phyloP scores from a whole-genome alignment of 2,113 vertebrate species.

The Saccopteryx bilineata region DNA sequence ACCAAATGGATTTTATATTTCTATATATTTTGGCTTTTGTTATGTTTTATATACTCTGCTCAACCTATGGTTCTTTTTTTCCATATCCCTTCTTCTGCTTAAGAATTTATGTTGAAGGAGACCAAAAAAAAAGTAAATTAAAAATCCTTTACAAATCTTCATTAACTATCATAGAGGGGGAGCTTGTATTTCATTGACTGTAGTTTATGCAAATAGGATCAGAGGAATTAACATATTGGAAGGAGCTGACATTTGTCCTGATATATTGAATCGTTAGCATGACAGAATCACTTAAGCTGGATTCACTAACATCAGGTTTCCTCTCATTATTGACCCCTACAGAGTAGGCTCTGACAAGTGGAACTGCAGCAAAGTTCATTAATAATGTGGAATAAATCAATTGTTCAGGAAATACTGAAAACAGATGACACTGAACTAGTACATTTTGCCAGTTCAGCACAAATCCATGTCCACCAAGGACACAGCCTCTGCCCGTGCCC shows the following conservation, averaged over 20 bases:
- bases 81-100: slow-evolving; percentile 17
- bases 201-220: slow-evolving; percentile 94
- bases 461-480: slow-evolving; percentile 88
- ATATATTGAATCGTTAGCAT: slow-evolving; percentile 96
- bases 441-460: slow-evolving; percentile 90
- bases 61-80: slow-evolving; percentile 7
- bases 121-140: slow-evolving; percentile 70
- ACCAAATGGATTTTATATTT: background rate
- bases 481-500: slow-evolving; percentile 78
- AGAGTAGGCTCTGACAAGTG: slow-evolving; percentile 95
- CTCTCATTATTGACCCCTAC: slow-evolving; percentile 96
- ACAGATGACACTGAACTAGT: slow-evolving; percentile 88
- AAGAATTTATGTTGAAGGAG: slow-evolving; percentile 57
- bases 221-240: slow-evolving; percentile 96
- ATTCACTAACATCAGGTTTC: slow-evolving; percentile 98
- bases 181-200: slow-evolving; percentile 90
- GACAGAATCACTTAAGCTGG: slow-evolving; percentile 98
- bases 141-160: slow-evolving; percentile 80
- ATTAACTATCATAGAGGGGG: slow-evolving; percentile 81
- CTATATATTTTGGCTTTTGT: background rate
- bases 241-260: slow-evolving; percentile 96
- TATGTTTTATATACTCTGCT: background rate
- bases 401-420: slow-evolving; percentile 92
- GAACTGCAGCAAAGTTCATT: slow-evolving; percentile 99
- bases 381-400: slow-evolving; percentile 99